A percentile compares a stretch with the other conserved stretches of the same genome.
Evolutionary conservation across 2,888 invertebrate genomes (phyloP).

Genomic region (Erebia epiphron): DNA sequence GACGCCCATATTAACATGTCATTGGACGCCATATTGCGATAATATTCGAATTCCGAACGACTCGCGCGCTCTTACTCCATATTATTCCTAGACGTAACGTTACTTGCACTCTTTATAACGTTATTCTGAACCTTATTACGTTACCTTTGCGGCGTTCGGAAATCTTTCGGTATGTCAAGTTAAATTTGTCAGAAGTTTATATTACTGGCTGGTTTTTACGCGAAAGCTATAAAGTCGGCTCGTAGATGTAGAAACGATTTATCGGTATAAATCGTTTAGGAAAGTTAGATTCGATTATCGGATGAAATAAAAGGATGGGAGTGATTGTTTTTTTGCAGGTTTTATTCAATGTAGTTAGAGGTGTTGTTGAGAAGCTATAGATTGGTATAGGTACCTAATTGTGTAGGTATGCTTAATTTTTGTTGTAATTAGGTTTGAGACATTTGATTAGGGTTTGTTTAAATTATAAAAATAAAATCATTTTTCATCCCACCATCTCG

Average conservation of each 20-base stretch:
- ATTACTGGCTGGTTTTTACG: constrained; percentile 64
- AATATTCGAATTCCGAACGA: constrained; percentile 71
- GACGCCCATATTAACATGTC: constrained; percentile 77
- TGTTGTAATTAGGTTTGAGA: no score
- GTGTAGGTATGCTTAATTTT: no score
- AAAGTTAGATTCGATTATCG: constrained; percentile 69
- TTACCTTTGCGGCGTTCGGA: constrained; percentile 24
- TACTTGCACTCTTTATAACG: constrained; percentile 26
- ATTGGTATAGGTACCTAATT: no score
- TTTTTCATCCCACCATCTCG: no score
- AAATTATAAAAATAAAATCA: no score
- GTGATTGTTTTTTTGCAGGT: constrained; percentile 47
- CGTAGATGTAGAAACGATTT: constrained; percentile 55
- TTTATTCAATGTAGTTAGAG: constrained; percentile 47
- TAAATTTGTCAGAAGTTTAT: constrained; percentile 50
- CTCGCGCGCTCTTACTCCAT: constrained; percentile 49
- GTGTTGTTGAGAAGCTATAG: background rate
- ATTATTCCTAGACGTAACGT: constrained; percentile 27
- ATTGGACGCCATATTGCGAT: constrained; percentile 76
- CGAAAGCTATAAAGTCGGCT: constrained; percentile 62
- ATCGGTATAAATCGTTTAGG: constrained; percentile 57
- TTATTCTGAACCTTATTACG: constrained; percentile 47
- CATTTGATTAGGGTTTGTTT: no score
- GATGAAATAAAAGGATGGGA: constrained; percentile 55
- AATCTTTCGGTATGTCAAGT: constrained; percentile 15